Evolutionary conservation across 2,888 invertebrate species (phyloP), one percentile per base, ranked within the genome.

Genomic region (Microdon myrmicae): DNA sequence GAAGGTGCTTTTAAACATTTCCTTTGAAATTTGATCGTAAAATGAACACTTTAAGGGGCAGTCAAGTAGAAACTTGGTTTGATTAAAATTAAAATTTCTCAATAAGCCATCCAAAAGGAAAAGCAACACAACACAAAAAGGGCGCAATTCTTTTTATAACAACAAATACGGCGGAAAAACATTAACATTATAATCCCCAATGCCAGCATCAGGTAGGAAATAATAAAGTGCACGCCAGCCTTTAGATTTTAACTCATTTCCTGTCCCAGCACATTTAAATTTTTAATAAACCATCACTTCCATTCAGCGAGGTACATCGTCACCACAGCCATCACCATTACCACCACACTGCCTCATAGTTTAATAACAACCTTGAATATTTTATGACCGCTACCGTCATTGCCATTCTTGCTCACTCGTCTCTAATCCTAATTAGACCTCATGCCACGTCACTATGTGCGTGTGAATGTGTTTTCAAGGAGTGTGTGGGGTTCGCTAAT

Each of bases 281-380:
- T 64, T 56, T 47, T 64, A 53, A 53, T 58, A 53, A 51, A 41
- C 43, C 51, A 58, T n/a, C n/a, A 43, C 58, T 45, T 41, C 49
- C 39, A n/a, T n/a, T n/a, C n/a, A 23, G 32, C 34, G 39, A 37
- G 26, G 34, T 22, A n/a, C n/a, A 28, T 35, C 44, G 14, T 37
- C 44, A 25, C 28, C 49, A 16, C n/a, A 9, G 12, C n/a, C 28
- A 8, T 23, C 32, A 19, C 29, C 51, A 16, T 17, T 28, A 5
- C 10, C 12, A 14, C 22, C 19, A 25, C 7, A 44, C 45, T 41
- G 37, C 53, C 53, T 56, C 51, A 53, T 47, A 47, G 58, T 39
- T 51, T 58, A 64, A 51, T 64, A 56, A 58, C 61, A 64, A 28
- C 64, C 51, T 64, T 64, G 56, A 64, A 64, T 64, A 61, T 59